These are phyloP conservation scores for Rhopalosiphum nymphaeae DNA, from an alignment of 2,888 invertebrate species.

Conservation along the genomic window DNA sequence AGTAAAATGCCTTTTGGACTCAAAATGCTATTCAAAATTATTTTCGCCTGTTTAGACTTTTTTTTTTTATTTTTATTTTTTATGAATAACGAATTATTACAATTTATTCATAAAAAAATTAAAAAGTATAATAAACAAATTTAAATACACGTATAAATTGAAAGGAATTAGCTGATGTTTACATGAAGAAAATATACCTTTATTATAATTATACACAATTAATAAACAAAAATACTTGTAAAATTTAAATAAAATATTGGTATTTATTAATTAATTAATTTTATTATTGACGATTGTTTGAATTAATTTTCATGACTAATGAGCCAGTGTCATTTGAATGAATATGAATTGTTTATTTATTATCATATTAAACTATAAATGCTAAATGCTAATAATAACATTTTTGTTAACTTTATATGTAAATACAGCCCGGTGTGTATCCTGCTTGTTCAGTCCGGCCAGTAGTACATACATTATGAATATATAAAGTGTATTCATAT, in stretches of 20 bases:
- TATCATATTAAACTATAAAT: background rate
- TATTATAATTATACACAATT: background rate
- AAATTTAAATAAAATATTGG: background rate
- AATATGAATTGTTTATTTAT: background rate
- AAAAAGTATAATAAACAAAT: background rate
- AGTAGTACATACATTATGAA: background rate
- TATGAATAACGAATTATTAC: too few species aligned
- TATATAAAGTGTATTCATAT: background rate
- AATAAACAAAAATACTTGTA: background rate
- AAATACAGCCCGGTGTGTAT: background rate
- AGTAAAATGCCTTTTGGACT: too few species aligned
- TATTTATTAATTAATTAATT: background rate
- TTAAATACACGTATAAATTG: background rate
- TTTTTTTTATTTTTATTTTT: too few species aligned
- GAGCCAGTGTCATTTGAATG: background rate
- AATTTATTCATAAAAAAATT: background rate
- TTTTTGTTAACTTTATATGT: background rate
- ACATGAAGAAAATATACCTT: background rate
- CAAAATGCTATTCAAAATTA: too few species aligned
- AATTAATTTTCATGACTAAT: background rate
- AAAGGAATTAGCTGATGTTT: background rate
- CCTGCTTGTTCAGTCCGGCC: background rate
- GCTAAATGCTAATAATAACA: background rate
- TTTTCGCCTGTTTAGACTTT: too few species aligned
- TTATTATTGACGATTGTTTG: background rate